Evolutionary conservation across 2,113 vertebrate genomes (phyloP).

Genomic region (Cyanocitta stelleri): DNA sequence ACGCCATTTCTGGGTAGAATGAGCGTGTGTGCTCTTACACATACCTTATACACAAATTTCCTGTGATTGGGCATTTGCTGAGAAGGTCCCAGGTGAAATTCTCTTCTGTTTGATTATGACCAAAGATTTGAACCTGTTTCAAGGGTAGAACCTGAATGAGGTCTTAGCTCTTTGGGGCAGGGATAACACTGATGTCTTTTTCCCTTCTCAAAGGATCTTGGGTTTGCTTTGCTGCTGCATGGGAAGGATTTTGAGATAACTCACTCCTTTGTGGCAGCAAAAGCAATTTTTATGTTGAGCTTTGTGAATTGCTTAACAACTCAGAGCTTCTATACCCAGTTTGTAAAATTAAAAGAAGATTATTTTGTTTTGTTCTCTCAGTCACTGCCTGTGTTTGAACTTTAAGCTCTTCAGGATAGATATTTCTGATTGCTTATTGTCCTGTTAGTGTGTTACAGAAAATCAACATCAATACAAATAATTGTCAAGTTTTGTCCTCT

Average conservation of each 20-base stretch:
- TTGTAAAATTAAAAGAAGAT: neutral
- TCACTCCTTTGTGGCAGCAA: neutral
- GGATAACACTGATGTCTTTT: neutral
- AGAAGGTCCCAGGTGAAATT: neutral
- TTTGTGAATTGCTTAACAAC: neutral
- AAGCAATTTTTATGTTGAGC: neutral
- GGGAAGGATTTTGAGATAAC: neutral
- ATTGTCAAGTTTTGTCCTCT: neutral
- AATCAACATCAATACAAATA: neutral
- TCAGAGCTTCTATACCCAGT: neutral
- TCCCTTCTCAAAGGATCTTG: neutral
- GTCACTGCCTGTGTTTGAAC: neutral
- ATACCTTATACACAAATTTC: neutral
- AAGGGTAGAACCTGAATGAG: too few species aligned
- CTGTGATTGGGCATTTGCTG: neutral
- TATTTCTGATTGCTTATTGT: neutral
- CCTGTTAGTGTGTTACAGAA: neutral
- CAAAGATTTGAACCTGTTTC: neutral
- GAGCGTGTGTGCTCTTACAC: fast-evolving
- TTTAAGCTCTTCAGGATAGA: neutral
- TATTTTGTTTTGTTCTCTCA: neutral
- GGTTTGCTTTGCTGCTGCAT: neutral
- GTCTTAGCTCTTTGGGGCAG: neutral
- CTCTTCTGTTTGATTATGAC: neutral
- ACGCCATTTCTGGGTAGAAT: fast-evolving